A percentile compares a stretch with the other conserved stretches of the same genome.
Conservation (phyloP, 2,888 invertebrate species). For the Watsonalla cultraria region DNA sequence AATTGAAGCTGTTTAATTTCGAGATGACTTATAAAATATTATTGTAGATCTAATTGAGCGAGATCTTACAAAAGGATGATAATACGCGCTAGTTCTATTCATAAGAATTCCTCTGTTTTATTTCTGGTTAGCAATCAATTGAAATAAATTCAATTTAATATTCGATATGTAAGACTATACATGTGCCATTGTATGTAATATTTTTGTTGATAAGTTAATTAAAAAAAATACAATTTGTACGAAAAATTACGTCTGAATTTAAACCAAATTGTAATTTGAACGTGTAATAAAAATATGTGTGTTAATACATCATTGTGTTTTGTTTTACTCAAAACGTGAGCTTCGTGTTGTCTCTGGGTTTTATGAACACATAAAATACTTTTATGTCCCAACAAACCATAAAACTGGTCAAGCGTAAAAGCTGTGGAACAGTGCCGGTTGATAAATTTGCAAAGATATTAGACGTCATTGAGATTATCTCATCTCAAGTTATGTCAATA, state of each 20-base stretch:
- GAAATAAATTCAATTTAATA: too few species aligned
- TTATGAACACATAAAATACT: constrained; percentile 15
- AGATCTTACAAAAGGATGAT: too few species aligned
- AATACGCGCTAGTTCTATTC: too few species aligned
- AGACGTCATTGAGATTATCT: constrained; percentile 10
- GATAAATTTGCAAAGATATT: constrained; percentile 25
- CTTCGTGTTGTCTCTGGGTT: neutral
- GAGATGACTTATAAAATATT: too few species aligned
- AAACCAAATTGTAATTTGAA: neutral
- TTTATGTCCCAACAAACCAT: constrained; percentile 24
- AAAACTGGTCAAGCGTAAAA: constrained; percentile 26
- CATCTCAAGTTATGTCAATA: constrained; percentile 6
- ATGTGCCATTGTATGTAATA: neutral
- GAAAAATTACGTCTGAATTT: neutral
- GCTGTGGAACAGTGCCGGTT: constrained; percentile 16
- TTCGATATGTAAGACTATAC: neutral
- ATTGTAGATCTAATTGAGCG: too few species aligned
- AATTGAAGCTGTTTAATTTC: too few species aligned
- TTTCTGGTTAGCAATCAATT: too few species aligned
- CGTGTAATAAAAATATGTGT: neutral
- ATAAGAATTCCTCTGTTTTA: too few species aligned
- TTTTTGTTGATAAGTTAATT: neutral
- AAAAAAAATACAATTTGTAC: neutral
- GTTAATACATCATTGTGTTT: neutral
- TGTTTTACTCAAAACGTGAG: neutral